Base-by-base conservation (phyloP, 1,140 invertebrate species). In the Drosophila neocordata region DNA sequence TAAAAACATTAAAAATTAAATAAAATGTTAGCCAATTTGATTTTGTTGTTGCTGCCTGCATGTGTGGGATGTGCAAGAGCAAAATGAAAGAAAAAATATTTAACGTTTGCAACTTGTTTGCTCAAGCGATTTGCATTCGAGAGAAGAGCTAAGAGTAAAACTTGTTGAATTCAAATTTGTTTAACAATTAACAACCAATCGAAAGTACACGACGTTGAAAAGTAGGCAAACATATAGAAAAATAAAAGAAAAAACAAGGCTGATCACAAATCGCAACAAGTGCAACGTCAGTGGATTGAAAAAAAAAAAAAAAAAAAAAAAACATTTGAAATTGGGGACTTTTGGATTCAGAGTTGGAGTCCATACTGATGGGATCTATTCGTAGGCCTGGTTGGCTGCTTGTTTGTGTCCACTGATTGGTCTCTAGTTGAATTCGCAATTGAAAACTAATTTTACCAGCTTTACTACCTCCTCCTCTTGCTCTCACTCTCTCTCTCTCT, bases 131-230 rank as follows among this genome's bases (percentile, higher is more conserved):
- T 88, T 88, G 83, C 84, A 88, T 88, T 71, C 52, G 57, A 62
- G 69, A 69, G 75, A 61, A 44, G 31, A 60, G 7, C 20, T 22
- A 27, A 51, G 58, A 44, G 55, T 24, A 57, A 58, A 48, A 60
- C 35, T 60, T 41, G 65, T 69, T 77, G 68, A 77, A 71, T 82
- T 73, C 64, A 78, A 89, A 88, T 88, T 88, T 88, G 83, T 88
- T 88, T 79, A 83, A 88, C 83, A 88, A 88, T 88, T 88, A 88
- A 88, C 84, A 88, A 88, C 84, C 76, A 88, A 83, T 79, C 76
- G 83, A 83, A 79, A 82, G 78, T 70, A 76, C 83, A 82, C 75
- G 78, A 82, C 83, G 79, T 82, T 87, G 35, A 87, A 87, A 87
- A 88, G 83, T 87, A 87, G 78, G 82, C 83, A 82, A 85, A 48